phyloP scores from a whole-genome alignment of 2,113 vertebrate species.

The Ammodramus savannarum region DNA sequence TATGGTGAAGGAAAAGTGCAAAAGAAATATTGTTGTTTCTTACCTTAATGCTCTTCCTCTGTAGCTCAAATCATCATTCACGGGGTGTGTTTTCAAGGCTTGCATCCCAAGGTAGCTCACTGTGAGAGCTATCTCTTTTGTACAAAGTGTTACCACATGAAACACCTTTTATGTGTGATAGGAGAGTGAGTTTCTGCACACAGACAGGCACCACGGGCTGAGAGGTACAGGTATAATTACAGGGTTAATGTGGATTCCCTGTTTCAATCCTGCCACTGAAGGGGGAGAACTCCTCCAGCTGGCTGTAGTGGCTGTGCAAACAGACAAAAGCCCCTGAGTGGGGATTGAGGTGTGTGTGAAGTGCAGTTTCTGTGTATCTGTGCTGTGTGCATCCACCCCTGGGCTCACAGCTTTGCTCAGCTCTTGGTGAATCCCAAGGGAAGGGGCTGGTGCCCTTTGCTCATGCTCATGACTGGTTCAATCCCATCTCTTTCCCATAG shows the following conservation, averaged over 20 bases:
- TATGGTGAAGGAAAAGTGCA: not conserved
- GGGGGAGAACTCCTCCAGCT: not conserved
- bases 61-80: not conserved
- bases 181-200: not conserved
- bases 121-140: no score
- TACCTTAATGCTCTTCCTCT: not conserved
- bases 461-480: fast-evolving
- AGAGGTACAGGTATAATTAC: not conserved
- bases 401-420: not conserved
- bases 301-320: not conserved
- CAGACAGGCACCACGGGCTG: not conserved
- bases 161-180: not conserved
- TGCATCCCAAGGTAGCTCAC: not conserved
- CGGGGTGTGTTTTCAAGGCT: not conserved
- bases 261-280: not conserved
- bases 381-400: not conserved
- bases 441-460: not conserved
- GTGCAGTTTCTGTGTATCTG: not conserved
- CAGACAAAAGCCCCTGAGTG: not conserved
- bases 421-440: no score
- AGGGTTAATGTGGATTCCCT: not conserved
- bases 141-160: not conserved
- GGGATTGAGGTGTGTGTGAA: not conserved
- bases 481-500: not conserved
- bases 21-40: not conserved